A percentile compares a stretch with the other conserved stretches of the same genome.
phyloP scores from a whole-genome alignment of 2,797 vertebrate genomes.

The Pygocentrus nattereri region DNA sequence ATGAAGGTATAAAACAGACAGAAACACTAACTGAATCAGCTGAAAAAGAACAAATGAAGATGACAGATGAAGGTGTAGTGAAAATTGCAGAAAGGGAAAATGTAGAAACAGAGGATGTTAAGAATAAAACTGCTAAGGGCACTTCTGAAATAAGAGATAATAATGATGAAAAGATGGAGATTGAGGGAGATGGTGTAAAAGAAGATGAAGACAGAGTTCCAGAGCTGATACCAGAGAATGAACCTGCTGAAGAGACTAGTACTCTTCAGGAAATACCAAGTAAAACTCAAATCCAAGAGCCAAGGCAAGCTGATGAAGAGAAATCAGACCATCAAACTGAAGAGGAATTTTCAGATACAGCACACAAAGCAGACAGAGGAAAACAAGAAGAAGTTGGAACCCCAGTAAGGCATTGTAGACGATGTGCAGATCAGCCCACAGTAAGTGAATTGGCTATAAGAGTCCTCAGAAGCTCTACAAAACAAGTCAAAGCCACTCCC shows the following conservation, averaged over 20 bases:
- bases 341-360: not conserved
- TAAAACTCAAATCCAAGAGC: not conserved
- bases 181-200: not conserved
- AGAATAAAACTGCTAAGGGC: not conserved
- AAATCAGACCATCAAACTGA: not conserved
- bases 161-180: constrained; percentile 6
- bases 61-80: not conserved
- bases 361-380: not conserved
- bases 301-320: not conserved
- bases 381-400: not conserved
- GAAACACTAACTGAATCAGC: not conserved
- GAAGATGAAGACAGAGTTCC: not conserved
- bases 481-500: not conserved
- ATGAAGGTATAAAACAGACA: not conserved
- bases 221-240: constrained; percentile 13
- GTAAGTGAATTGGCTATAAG: not conserved
- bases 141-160: constrained; percentile 71
- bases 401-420: not conserved
- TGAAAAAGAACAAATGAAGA: constrained; percentile 12
- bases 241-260: not conserved
- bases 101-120: not conserved
- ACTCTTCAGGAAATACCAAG: not conserved
- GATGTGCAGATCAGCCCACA: not conserved
- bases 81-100: constrained; percentile 10
- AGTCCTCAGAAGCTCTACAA: constrained; percentile 5